Evolutionary conservation across 2,113 vertebrate species (phyloP), one percentile per base, ranked within the genome.

Genomic region (Aegithalos caudatus): DNA sequence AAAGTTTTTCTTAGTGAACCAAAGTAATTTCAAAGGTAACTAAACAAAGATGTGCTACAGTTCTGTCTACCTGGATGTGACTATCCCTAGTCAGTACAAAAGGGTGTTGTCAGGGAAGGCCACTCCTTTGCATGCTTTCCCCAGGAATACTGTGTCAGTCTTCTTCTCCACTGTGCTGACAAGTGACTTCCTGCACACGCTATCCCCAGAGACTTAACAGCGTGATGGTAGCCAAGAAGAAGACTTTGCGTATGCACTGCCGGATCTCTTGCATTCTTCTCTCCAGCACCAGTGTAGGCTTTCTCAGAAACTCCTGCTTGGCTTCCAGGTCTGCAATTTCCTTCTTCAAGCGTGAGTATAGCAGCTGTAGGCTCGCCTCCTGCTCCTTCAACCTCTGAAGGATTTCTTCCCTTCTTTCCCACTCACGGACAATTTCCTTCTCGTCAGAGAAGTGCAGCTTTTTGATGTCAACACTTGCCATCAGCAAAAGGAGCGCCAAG

Each of bases 361-460:
- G 53, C 45, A 37, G 53, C 22, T 0, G 9, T 27, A 51, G 2
- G 11, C 9, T 60, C 0, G 0, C 45, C 33, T 77, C 27, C 53
- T 51, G 9, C 44, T 86, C 31, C 37, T 33, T 67, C 37, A 69
- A 0, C 17, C 12, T 27, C 45, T 28, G 37, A 33, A 77, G 72
- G 45, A 51, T 69, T 69, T 60, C 14, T 23, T 60, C 53, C 8
- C 5, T 37, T 28, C 29, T 64, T 65, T 23, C 19, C 27, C 19
- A 37, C 72, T 60, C 27, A 28, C 0, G 0, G 44, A 6, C 4
- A 27, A 12, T 27, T 51, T 6, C 2, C 7, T 33, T 51, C 33
- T 21, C 27, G 11, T 51, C 45, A 23, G 37, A 29, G 31, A 35
- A 37, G 9, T 44, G 33, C 14, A 51, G 37, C 37, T 77, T 22